Percentiles rank a stretch among this genome's conserved stretches.
phyloP scores from a whole-genome alignment of 2,888 invertebrate species.

The Ormyrus thymus region DNA sequence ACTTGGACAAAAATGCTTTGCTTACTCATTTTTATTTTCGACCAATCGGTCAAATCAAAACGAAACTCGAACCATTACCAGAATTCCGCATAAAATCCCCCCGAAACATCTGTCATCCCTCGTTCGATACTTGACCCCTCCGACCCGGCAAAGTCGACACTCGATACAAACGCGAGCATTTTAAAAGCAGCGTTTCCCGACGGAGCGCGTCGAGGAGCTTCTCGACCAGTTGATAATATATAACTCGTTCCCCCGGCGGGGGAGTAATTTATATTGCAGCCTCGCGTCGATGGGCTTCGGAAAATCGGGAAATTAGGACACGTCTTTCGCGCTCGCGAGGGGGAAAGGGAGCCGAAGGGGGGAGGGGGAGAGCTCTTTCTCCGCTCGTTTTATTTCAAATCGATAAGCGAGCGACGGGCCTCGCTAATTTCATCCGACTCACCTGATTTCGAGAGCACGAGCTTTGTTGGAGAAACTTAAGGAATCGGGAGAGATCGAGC shows the following conservation, averaged over 20 bases:
- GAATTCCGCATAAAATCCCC: background rate
- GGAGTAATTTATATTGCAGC: slow-evolving; percentile 20
- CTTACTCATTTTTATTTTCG: too few relatives aligned
- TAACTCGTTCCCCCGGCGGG: background rate
- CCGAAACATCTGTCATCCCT: background rate
- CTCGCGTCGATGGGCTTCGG: background rate
- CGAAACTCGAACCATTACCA: too few relatives aligned
- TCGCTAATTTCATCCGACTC: background rate
- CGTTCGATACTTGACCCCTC: background rate
- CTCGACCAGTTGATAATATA: slow-evolving; percentile 8
- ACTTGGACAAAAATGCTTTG: too few relatives aligned
- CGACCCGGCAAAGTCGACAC: background rate
- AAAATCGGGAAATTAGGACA: slow-evolving; percentile 33
- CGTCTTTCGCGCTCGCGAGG: background rate
- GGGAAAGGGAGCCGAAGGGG: too few relatives aligned
- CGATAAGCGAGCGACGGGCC: background rate
- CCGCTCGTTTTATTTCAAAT: slow-evolving; percentile 13
- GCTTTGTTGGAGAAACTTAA: too few relatives aligned
- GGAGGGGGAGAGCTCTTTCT: too few relatives aligned
- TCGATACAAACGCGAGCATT: background rate
- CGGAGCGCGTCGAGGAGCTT: background rate
- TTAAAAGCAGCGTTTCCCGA: too few relatives aligned
- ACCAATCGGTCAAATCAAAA: too few relatives aligned
- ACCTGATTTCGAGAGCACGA: background rate
- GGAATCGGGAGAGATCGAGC: too few relatives aligned